Evolutionary conservation across 2,888 invertebrate species (phyloP), one percentile per base, ranked within the genome.

Genomic region (Athripsodes cinereus): DNA sequence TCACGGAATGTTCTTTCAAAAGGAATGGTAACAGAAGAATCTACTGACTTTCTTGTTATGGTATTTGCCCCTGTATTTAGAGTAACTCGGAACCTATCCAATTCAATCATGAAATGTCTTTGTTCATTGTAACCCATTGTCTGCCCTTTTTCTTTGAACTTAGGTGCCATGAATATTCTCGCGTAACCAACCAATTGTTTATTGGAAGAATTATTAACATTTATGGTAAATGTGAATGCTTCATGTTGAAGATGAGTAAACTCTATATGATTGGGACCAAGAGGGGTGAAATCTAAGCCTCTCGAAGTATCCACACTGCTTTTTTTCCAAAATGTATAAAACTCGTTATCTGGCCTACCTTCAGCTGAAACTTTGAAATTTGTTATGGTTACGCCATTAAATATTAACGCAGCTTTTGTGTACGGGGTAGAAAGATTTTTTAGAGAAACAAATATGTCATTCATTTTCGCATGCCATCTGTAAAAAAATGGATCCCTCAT

Each of bases 401-500:
- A 65, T 2, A 53, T 54, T 44, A 69, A 66, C 57, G 67, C 61
- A 2, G 63, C 58, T 6, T 57, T 22, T 0, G 67, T 65, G 60
- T 72, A 72, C 1, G 66, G 63, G 6, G 66, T 64, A 1, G 66
- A 3, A 0, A 76, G 74, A 3, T 74, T 70, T 70, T 92, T 92
- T 71, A 83, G 83, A 64, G 82, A 82, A 65, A 85, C 83, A 79
- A 89, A 92, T 21, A 88, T 71, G 63, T 84, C 81, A 66, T 92
- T 88, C 49, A 92, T 79, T 69, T 82, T 88, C 1, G 85, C 84
- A 68, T 92, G 92, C 89, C 88, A 91, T 68, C 90, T 84, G 74
- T 90, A 92, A 77, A 92, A 92, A 63, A 89, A 76, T 0, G 92
- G 92, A 72, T 92, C 92, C 52, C 92, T 80, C 90, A 92, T 91